phyloP scores from a whole-genome alignment of 92 coral and sea anemone genomes.

The Umimayanthus chanpuru region DNA sequence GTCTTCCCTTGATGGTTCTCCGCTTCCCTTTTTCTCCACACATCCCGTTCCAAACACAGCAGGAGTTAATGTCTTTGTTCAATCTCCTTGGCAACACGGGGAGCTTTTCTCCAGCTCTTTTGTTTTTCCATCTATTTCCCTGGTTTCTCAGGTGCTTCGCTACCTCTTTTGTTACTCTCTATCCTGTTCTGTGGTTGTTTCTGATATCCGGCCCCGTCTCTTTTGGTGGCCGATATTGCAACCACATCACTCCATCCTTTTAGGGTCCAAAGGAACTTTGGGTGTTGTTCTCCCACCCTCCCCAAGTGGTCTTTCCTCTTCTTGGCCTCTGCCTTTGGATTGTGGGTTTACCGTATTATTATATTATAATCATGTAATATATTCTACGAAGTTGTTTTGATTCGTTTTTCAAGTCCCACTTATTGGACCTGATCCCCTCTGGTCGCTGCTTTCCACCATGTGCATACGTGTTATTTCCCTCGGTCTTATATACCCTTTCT shows the following conservation, averaged over 20 bases:
- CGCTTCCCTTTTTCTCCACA: slow-evolving; percentile 61
- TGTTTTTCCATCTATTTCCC: slow-evolving; percentile 43
- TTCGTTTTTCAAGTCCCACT: too few species aligned
- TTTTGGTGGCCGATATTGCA: slow-evolving; percentile 64
- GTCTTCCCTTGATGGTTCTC: slow-evolving; percentile 37
- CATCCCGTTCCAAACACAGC: slow-evolving; percentile 26
- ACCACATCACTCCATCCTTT: neutral
- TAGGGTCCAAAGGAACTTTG: slow-evolving; percentile 23
- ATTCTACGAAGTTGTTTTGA: too few species aligned
- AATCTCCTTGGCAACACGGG: slow-evolving; percentile 2
- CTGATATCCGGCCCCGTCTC: slow-evolving; percentile 58
- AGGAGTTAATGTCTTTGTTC: slow-evolving; percentile 61
- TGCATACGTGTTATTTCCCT: too few species aligned
- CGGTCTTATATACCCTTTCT: too few species aligned
- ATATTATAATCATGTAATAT: too few species aligned
- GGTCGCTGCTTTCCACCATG: too few species aligned
- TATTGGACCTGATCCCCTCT: too few species aligned
- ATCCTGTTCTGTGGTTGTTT: slow-evolving; percentile 52
- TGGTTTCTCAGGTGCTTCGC: slow-evolving; percentile 36
- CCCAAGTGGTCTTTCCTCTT: slow-evolving; percentile 3
- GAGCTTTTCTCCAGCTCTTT: slow-evolving; percentile 54
- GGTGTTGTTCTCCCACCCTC: slow-evolving; percentile 41
- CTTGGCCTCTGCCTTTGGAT: slow-evolving; percentile 58
- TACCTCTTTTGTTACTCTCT: slow-evolving; percentile 11
- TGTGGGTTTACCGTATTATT: slow-evolving; percentile 5